Base-by-base conservation (phyloP, 2,797 vertebrate species). In the Eurystomus glaucurus region DNA sequence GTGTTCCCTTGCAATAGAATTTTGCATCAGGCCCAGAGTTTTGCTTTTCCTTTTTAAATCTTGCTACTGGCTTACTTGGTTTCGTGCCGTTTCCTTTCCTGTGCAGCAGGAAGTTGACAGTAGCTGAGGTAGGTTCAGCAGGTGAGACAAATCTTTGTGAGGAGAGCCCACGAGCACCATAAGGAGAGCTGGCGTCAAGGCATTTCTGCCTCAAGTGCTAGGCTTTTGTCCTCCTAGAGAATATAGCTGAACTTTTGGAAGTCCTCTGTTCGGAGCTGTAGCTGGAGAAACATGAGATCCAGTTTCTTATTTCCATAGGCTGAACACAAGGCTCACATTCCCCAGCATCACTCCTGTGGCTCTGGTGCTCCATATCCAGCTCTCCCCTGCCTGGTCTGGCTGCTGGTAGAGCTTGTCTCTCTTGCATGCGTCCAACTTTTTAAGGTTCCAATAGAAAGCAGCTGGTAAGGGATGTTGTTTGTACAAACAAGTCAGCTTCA, bases 271-370 rank as follows among this genome's bases (percentile, higher is more conserved):
- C 57, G 45, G 61, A 86, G 57, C 31, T 90, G 82, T 76, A 71
- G 48, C 69, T 91, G 86, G 66, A 80, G 86, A 87, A 82, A 89
- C 5, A 2, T 6, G 66, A 92, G 92, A 43, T 21, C 17, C 50
- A 55, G 75, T 72, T 65, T 94, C 81, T 43, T 45, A 13, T 94
- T 88, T 84, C 5, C 0, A 19, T 21, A 57, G 72, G 48, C 69
- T 75, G 71, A 83, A 68, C 35, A 9, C 0, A 10, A 28, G 60
- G 71, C 58, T 95, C 66, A 2, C 4, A 0, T 87, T 89, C 19
- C 62, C 33, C 23, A 7, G 45, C 65, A 37, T 21, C 1, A 0
- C 33, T 71, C 35, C 35, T 0, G 0, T 4, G n/a, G 69, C 52
- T 69, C 48, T 29, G 72, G 10, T 10, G 4, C 83, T 68, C 71